Base-by-base conservation (phyloP, 2,888 invertebrate genomes). In the Cosmopolites sordidus region DNA sequence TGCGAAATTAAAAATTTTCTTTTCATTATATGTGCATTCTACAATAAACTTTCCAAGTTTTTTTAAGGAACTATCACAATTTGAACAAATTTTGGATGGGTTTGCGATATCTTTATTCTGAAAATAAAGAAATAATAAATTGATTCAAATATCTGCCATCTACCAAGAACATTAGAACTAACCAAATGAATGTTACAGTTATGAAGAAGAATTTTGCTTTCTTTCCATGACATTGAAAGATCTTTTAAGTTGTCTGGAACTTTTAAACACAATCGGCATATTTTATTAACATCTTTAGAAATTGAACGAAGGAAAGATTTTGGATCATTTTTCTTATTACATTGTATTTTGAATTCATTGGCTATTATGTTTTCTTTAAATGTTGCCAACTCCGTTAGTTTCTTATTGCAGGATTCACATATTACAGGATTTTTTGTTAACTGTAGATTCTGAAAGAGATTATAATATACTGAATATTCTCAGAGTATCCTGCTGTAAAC, bases 201-300 rank as follows among this genome's bases (percentile, higher is more conserved):
- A 5, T 29, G 12, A 27, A 55, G 33, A 8, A 47, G 16, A 11
- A 14, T 12, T 11, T 48, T 40, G 14, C n/a, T 30, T 11, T 51
- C 45, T 30, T 44, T 40, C 53, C 43, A 53, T 17, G 16, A 15
- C 18, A 5, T 38, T 16, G n/a, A 9, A 15, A 43, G 14, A 1
- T 49, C 16, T 11, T 22, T 17, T 9, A 18, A 5, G 12, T 22
- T 16, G 42, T 41, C 29, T 14, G 43, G 27, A 15, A 11, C 11
- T 16, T 43, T 48, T 17, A 55, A 38, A 37, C 55, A 55, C 4
- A 51, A 18, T 6, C 55, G 39, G 16, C 55, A 55, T 16, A 51
- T 40, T 29, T 17, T 18, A 5, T 51, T 18, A 2, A 41, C 15
- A 39, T 55, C 45, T 11, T 51, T 22, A 5, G 50, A 54, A 5